A percentile compares a stretch with the other conserved stretches of the same genome.
Conservation (phyloP, 35 echinoderm and acorn worm genomes). For the Amphiura filiformis region DNA sequence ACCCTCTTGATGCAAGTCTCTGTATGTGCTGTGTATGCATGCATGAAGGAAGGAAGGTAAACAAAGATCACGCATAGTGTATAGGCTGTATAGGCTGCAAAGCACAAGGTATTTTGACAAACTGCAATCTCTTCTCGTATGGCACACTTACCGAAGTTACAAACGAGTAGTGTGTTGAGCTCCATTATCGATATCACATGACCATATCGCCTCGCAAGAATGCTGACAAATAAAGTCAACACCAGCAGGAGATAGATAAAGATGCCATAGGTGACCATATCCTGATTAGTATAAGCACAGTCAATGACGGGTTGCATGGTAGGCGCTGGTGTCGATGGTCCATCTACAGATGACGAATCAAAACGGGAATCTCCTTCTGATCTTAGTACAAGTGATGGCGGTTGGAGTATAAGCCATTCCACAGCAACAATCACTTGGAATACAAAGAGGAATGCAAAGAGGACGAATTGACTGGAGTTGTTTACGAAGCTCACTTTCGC, state of each 20-base stretch:
- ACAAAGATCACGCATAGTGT: no score
- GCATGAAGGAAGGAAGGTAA: no score
- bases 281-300: neutral
- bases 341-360: neutral
- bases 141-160: constrained; percentile 22
- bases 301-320: neutral
- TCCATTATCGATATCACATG: constrained; percentile 10
- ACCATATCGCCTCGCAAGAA: constrained; percentile 28
- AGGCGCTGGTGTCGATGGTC: neutral
- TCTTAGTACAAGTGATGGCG: neutral
- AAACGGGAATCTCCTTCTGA: neutral
- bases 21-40: no score
- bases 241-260: constrained; percentile 35
- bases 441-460: constrained; percentile 12
- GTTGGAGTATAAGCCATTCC: constrained; percentile 44
- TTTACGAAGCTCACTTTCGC: constrained; percentile 15
- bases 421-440: constrained; percentile 22
- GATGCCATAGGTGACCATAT: neutral
- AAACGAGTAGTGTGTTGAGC: neutral
- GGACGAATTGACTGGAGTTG: constrained; percentile 7
- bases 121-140: no score
- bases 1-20: no score
- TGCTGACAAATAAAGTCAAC: neutral
- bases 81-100: no score
- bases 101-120: no score